Conservation (phyloP, 2,888 invertebrate species). For the Acleris literana region DNA sequence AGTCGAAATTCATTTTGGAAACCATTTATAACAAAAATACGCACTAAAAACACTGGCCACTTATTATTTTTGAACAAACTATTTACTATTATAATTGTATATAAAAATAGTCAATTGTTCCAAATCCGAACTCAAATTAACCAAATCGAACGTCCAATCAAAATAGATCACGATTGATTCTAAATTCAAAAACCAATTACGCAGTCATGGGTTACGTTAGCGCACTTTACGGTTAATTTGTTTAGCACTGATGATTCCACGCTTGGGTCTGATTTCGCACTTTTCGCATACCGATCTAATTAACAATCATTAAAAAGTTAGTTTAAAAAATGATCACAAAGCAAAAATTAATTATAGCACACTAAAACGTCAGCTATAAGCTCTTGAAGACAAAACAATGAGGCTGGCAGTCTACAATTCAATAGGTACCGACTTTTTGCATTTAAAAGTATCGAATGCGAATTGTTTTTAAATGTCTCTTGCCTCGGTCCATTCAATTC, state of each 20-base stretch:
- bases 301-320: conserved; percentile 5
- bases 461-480: conserved; percentile 19
- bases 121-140: conserved; percentile 1
- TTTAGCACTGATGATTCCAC: conserved; percentile 18
- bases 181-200: conserved; percentile 3
- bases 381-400: conserved; percentile 21
- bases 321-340: not conserved
- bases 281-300: conserved; percentile 6
- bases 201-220: conserved; percentile 9
- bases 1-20: conserved; percentile 33
- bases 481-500: not conserved
- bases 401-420: conserved; percentile 12
- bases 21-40: conserved; percentile 5
- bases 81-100: too few species aligned
- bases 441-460: conserved; percentile 19
- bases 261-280: conserved; percentile 10
- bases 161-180: conserved; percentile 6
- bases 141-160: conserved; percentile 2
- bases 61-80: not conserved
- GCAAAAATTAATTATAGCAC: not conserved
- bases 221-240: conserved; percentile 14
- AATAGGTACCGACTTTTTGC: conserved; percentile 9
- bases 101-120: not conserved
- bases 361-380: conserved; percentile 10
- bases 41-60: not conserved